phyloP scores from a whole-genome alignment of 2,888 invertebrate genomes.

The Ophioninae sp. region DNA sequence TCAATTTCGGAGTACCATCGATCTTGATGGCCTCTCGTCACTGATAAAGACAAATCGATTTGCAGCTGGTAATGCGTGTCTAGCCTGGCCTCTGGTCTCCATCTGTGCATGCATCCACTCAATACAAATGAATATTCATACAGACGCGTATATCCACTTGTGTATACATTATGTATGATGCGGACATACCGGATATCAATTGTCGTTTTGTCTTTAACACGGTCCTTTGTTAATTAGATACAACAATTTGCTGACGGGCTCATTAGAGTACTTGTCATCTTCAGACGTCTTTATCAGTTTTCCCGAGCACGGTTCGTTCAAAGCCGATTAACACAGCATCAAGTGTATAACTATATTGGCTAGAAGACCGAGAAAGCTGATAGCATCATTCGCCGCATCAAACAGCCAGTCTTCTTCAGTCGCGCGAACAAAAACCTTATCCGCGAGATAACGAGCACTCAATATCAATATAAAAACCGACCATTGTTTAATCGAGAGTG shows the following conservation, averaged over 20 bases:
- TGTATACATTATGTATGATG: neutral
- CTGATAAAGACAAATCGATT: constrained; percentile 62
- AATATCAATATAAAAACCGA: neutral
- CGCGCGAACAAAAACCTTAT: neutral
- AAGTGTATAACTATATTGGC: neutral
- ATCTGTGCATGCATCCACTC: neutral
- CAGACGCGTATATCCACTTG: constrained; percentile 2
- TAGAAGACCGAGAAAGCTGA: neutral
- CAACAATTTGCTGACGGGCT: constrained; percentile 16
- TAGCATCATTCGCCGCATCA: neutral
- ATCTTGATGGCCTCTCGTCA: constrained; percentile 44
- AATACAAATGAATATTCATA: constrained; percentile 1
- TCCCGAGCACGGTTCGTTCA: neutral
- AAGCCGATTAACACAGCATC: neutral
- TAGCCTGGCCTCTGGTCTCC: constrained; percentile 23
- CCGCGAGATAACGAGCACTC: neutral
- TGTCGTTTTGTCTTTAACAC: constrained; percentile 41
- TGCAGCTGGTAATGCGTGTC: constrained; percentile 45
- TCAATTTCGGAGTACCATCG: constrained; percentile 54
- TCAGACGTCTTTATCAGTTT: neutral
- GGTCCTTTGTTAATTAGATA: constrained; percentile 30
- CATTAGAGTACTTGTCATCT: neutral
- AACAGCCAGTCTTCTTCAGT: neutral
- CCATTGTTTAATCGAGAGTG: neutral
- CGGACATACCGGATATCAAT: constrained; percentile 15